Evolutionary conservation across 2,113 vertebrate genomes (phyloP).

Genomic region (Helogale parvula): DNA sequence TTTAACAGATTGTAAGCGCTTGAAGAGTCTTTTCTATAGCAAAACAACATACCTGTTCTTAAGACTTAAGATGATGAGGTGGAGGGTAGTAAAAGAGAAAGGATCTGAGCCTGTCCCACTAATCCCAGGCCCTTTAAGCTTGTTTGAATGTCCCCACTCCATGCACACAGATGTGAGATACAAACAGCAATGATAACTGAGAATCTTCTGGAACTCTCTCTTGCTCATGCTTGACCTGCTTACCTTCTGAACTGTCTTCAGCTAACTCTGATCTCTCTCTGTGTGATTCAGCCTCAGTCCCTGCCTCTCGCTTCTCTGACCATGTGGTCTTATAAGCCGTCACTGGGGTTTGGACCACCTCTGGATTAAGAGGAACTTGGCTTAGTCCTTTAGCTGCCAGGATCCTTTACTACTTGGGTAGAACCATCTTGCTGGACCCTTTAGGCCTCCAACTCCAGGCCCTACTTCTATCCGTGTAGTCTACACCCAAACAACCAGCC

Average conservation of each 20-base stretch:
- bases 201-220: neutral
- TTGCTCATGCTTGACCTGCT: neutral
- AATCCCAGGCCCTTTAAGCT: neutral
- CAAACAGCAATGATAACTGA: neutral
- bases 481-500: neutral
- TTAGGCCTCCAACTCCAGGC: neutral
- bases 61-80: neutral
- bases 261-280: neutral
- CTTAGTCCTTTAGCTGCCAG: neutral
- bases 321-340: neutral
- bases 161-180: neutral
- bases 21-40: neutral
- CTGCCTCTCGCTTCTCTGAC: constrained; percentile 10
- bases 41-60: neutral
- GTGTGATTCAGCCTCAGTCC: neutral
- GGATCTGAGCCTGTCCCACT: neutral
- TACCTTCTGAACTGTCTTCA: neutral
- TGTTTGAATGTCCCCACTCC: neutral
- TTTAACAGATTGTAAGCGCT: neutral
- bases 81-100: neutral
- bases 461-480: neutral
- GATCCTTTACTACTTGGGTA: neutral
- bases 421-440: neutral
- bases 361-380: neutral
- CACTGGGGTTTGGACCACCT: neutral